phyloP scores from a whole-genome alignment of 2,797 vertebrate species.

The Bryconaethiops microstoma region DNA sequence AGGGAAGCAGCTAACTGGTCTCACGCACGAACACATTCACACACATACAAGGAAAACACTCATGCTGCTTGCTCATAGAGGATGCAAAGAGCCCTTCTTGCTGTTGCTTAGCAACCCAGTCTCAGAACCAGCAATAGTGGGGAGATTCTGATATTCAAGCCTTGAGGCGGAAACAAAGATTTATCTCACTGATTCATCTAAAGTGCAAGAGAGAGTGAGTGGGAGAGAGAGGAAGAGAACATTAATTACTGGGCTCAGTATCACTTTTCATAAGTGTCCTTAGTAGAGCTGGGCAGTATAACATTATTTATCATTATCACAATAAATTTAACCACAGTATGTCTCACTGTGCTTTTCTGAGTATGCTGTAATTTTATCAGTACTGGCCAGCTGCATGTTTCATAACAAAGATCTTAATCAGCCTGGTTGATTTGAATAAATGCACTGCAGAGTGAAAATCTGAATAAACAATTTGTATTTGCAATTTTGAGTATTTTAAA shows the following conservation, averaged over 20 bases:
- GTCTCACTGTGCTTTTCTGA: no score
- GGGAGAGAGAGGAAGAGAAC: constrained; percentile 15
- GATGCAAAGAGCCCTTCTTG: constrained; percentile 52
- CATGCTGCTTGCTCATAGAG: constrained; percentile 43
- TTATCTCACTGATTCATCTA: constrained; percentile 39
- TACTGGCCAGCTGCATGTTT: no score
- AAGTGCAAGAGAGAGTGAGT: constrained; percentile 15
- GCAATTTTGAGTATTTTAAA: no score
- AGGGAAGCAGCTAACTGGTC: background rate
- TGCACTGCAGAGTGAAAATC: no score
- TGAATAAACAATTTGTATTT: no score
- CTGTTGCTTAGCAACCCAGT: constrained; percentile 60
- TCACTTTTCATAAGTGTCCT: background rate
- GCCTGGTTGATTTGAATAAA: no score
- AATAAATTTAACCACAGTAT: no score
- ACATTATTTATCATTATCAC: no score
- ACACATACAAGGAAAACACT: constrained; percentile 23
- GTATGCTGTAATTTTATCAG: no score
- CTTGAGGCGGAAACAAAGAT: constrained; percentile 34
- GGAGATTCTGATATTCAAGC: constrained; percentile 27
- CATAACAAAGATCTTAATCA: no score
- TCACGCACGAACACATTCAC: background rate
- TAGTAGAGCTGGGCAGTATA: no score
- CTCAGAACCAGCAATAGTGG: constrained; percentile 38
- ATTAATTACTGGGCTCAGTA: constrained; percentile 10